phyloP scores from a whole-genome alignment of 2,888 invertebrate species.

The Melanostoma scalare region DNA sequence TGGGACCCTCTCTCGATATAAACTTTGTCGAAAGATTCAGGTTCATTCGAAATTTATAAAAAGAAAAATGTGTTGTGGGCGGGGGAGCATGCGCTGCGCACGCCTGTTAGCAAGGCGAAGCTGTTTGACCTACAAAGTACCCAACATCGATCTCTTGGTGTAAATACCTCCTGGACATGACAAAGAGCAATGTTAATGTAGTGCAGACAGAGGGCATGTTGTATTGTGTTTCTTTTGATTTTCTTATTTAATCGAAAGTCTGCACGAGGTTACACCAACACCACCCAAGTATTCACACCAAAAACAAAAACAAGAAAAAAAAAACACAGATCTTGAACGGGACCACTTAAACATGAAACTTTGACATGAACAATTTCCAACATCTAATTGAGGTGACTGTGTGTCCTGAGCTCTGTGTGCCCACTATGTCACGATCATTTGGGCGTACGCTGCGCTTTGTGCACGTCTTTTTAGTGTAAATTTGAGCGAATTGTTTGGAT shows the following conservation, averaged over 20 bases:
- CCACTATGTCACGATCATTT: slow-evolving; percentile 33
- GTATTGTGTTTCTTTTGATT: slow-evolving; percentile 8
- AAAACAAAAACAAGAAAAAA: slow-evolving; percentile 5
- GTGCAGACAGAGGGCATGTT: slow-evolving; percentile 64
- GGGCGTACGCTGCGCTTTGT: slow-evolving; percentile 4
- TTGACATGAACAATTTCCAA: slow-evolving; percentile 65
- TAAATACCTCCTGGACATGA: slow-evolving; percentile 71
- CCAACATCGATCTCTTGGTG: slow-evolving; percentile 61
- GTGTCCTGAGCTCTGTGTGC: slow-evolving; percentile 36
- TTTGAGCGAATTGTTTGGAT: slow-evolving; percentile 48
- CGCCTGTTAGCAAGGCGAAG: slow-evolving; percentile 35
- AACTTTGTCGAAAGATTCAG: slow-evolving; percentile 46
- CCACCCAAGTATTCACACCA: slow-evolving; percentile 36
- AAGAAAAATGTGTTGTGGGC: slow-evolving; percentile 42
- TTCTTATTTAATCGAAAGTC: slow-evolving; percentile 52
- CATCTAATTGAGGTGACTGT: slow-evolving; percentile 65
- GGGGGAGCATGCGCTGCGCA: slow-evolving; percentile 9
- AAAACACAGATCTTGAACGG: slow-evolving; percentile 36
- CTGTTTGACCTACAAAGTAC: slow-evolving; percentile 66
- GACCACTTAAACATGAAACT: slow-evolving; percentile 67
- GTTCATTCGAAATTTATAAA: slow-evolving; percentile 25
- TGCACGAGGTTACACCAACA: slow-evolving; percentile 8
- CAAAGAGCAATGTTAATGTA: slow-evolving; percentile 66
- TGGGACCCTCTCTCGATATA: slow-evolving; percentile 22
- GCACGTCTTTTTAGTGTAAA: slow-evolving; percentile 29